These are phyloP conservation scores for Montipora capricornis DNA, from an alignment of 64 coral and sea anemone species.

Conservation along the genomic window DNA sequence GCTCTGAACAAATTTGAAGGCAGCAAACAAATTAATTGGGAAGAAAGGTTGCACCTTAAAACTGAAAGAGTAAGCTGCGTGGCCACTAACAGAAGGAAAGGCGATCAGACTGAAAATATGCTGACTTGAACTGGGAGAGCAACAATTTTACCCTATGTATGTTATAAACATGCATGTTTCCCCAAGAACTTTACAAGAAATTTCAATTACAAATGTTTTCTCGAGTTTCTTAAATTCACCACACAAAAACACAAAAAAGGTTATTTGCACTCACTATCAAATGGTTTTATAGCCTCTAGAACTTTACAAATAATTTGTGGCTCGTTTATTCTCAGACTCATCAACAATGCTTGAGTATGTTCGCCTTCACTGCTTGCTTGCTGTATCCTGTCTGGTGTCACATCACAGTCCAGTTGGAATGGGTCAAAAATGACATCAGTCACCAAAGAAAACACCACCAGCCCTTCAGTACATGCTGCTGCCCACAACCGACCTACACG, in stretches of 20 bases:
- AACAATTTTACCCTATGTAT: too few relatives aligned
- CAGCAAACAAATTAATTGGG: too few relatives aligned
- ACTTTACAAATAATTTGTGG: conserved; percentile 86
- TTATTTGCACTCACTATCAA: conserved; percentile 74
- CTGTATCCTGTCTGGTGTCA: conserved; percentile 76
- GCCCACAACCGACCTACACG: conserved; percentile 87
- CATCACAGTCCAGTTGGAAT: conserved; percentile 88
- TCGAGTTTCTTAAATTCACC: too few relatives aligned
- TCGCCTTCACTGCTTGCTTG: conserved; percentile 62
- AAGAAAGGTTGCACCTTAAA: not conserved
- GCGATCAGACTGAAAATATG: too few relatives aligned
- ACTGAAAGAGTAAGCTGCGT: not conserved
- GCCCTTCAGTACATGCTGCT: conserved; percentile 91
- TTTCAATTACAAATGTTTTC: too few relatives aligned
- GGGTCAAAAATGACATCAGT: conserved; percentile 91
- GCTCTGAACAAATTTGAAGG: too few relatives aligned
- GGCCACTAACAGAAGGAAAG: too few relatives aligned
- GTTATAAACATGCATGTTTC: too few relatives aligned
- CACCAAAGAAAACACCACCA: conserved; percentile 90
- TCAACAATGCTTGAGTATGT: conserved; percentile 73
- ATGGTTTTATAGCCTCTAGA: conserved; percentile 76
- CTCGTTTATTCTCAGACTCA: conserved; percentile 94
- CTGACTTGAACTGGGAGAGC: too few relatives aligned
- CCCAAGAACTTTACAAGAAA: too few relatives aligned
- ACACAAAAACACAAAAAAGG: too few relatives aligned